A percentile compares a stretch with the other conserved stretches of the same genome.
Conservation (phyloP, 2,797 vertebrate species). For the Eulemur coronatus region DNA sequence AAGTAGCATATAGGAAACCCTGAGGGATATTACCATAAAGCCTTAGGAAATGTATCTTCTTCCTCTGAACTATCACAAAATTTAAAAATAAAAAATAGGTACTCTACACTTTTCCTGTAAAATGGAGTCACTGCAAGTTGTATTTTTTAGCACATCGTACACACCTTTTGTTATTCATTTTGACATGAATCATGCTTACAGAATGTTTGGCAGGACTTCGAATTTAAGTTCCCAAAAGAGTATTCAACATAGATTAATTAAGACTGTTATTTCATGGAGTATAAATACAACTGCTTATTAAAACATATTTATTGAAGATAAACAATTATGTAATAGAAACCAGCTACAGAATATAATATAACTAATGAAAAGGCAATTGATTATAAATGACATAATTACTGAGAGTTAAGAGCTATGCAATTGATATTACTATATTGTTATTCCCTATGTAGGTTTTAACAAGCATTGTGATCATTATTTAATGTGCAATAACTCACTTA, state of each 20-base stretch:
- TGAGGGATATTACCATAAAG: constrained; percentile 21
- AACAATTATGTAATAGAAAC: constrained; percentile 79
- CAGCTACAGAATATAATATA: constrained; percentile 67
- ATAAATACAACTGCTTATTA: constrained; percentile 84
- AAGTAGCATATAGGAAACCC: background rate
- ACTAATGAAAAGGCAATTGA: constrained; percentile 76
- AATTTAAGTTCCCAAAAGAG: constrained; percentile 80
- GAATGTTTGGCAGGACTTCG: constrained; percentile 81
- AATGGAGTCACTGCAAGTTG: background rate
- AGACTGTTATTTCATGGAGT: constrained; percentile 74
- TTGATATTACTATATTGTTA: constrained; percentile 67
- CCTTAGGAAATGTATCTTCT: background rate
- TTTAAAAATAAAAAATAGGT: background rate
- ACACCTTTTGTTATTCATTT: constrained; percentile 60
- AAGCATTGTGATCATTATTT: constrained; percentile 75
- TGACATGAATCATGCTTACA: constrained; percentile 71
- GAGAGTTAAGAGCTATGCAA: constrained; percentile 67
- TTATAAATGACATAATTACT: constrained; percentile 78
- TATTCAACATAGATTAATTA: constrained; percentile 80
- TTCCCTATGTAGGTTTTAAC: constrained; percentile 73
- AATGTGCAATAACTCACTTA: constrained; percentile 73
- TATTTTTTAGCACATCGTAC: constrained; percentile 22
- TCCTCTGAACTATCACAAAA: background rate
- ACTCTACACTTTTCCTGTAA: background rate
- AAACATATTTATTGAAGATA: constrained; percentile 77